Evolutionary conservation across 2,113 vertebrate species (phyloP).

Genomic region (Chauna torquata): DNA sequence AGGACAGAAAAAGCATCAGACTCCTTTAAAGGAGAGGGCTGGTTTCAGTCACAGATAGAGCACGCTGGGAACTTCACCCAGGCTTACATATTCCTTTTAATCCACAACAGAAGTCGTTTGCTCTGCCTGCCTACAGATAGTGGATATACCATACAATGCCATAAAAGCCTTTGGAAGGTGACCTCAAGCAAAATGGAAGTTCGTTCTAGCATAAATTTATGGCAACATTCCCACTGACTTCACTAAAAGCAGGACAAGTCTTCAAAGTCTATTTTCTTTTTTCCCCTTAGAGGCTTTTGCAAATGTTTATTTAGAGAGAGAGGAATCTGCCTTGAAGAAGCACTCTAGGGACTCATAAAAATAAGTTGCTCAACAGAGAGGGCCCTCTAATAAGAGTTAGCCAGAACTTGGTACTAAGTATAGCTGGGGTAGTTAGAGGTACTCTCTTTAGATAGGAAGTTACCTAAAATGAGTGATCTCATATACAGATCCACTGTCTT

Average conservation of each 20-base stretch:
- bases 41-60: neutral
- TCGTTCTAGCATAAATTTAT: neutral
- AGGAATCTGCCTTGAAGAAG: constrained; percentile 45
- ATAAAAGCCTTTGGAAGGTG: neutral
- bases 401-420: neutral
- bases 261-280: neutral
- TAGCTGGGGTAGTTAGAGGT: neutral
- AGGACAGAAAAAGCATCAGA: neutral
- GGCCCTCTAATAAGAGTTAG: neutral
- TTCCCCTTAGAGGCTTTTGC: constrained; percentile 1
- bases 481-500: neutral
- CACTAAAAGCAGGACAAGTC: neutral
- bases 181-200: constrained; percentile 10
- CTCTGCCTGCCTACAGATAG: neutral
- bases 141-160: neutral
- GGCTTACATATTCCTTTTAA: neutral
- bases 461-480: neutral
- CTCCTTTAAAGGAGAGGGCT: neutral
- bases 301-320: constrained; percentile 48
- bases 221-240: constrained; percentile 12
- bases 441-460: neutral
- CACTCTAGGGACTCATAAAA: constrained; percentile 36
- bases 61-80: neutral
- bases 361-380: constrained; percentile 17
- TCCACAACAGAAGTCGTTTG: neutral